Base-by-base conservation (phyloP, 2,888 invertebrate genomes). In the Athrips mouffetella region DNA sequence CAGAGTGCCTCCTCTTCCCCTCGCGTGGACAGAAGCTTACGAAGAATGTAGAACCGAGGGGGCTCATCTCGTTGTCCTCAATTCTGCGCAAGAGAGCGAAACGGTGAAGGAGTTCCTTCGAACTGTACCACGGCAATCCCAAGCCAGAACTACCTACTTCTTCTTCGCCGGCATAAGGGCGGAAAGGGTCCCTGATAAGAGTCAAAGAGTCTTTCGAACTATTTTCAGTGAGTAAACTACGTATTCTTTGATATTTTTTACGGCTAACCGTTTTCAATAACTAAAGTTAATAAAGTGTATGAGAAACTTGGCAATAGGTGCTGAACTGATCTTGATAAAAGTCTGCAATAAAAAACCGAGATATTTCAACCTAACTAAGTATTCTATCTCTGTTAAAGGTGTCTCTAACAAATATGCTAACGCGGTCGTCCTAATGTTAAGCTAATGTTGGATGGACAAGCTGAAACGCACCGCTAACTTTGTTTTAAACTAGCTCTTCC, bases 21-120 rank as follows among this genome's bases (percentile, higher is more conserved):
- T 53, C 27, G 62, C 75, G 0, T 85, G 85, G 85, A 72, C 77
- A 46, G 63, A 77, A 47, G 82, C 82, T 0, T 77, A 72, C 31
- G 65, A 64, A 0, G 76, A 78, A 35, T 85, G 84, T 50, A 60
- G 57, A 1, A 67, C 70, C 0, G 70, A 80, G 33, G 71, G 72
- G 0, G 67, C 76, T 0, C 80, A 83, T 37, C 61, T 85, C 3
- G 65, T 74, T 7, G 65, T 82, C 2, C 40, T 82, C 1, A 82
- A 79, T 62, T 82, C 82, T 0, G 60, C 67, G 15, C 54, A 62
- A 0, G 84, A 84, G 53, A 63, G 62, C 2, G 58, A 61, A 0
- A 62, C 59, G 0, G 57, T 83, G 0, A 54, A 60, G 25, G 57
- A 67, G 11, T 11, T 81, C 1, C 66, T 73, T 1, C 58, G 55